Evolutionary conservation across 2,113 vertebrate genomes (phyloP).

Genomic region (Pao palembangensis): DNA sequence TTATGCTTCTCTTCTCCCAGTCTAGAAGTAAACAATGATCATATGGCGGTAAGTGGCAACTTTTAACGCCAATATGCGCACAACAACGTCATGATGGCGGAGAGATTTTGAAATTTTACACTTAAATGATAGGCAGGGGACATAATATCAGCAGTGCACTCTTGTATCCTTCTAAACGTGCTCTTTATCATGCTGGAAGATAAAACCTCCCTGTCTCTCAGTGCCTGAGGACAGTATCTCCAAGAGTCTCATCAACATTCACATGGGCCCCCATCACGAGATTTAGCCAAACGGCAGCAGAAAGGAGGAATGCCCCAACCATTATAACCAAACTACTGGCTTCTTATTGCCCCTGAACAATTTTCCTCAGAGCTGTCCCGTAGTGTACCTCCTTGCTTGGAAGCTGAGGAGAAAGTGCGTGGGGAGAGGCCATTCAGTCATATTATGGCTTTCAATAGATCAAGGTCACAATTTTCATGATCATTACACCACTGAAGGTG

Average conservation of each 20-base stretch:
- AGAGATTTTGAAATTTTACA: conserved; percentile 35
- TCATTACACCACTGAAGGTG: conserved; percentile 77
- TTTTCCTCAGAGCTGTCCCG: conserved; percentile 63
- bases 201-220: conserved; percentile 46
- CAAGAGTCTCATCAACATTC: conserved; percentile 63
- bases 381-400: conserved; percentile 43
- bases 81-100: conserved; percentile 13
- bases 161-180: conserved; percentile 24
- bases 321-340: conserved; percentile 66
- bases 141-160: conserved; percentile 47
- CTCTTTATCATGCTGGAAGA: conserved; percentile 26
- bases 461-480: conserved; percentile 78
- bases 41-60: conserved; percentile 30
- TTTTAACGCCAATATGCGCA: conserved; percentile 1
- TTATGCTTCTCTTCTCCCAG: conserved; percentile 18
- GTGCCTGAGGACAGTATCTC: conserved; percentile 54
- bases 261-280: conserved; percentile 51
- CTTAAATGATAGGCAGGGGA: conserved; percentile 43
- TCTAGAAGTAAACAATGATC: conserved; percentile 36
- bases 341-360: conserved; percentile 74
- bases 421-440: conserved; percentile 69
- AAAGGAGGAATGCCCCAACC: conserved; percentile 55
- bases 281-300: conserved; percentile 64
- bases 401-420: conserved; percentile 53
- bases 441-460: conserved; percentile 76